phyloP scores from a whole-genome alignment of 2,888 invertebrate genomes.

The Alentia gelatinosa region DNA sequence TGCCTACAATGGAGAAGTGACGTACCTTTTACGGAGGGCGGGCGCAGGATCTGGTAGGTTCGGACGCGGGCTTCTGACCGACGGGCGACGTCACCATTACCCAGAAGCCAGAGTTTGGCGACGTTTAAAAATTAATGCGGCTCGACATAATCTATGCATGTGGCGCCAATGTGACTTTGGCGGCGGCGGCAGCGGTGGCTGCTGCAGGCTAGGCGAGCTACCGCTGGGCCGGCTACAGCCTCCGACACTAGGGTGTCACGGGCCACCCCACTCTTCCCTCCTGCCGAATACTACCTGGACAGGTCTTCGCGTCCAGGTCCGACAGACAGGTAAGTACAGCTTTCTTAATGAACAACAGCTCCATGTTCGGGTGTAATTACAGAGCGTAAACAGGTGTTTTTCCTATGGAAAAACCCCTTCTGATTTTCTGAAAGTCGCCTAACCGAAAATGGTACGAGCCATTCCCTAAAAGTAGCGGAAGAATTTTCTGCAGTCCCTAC shows the following conservation, averaged over 20 bases:
- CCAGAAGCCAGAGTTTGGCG: background rate
- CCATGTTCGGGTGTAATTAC: background rate
- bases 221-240: background rate
- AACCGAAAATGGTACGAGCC: too few relatives aligned
- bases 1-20: background rate
- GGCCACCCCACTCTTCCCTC: background rate
- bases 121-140: conserved; percentile 37
- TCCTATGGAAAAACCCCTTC: background rate
- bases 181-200: conserved; percentile 1
- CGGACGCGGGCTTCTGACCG: background rate
- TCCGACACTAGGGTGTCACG: background rate
- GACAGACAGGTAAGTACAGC: background rate
- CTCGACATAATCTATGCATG: conserved; percentile 43
- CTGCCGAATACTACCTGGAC: background rate
- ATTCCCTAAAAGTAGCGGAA: background rate
- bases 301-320: background rate
- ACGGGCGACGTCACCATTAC: conserved; percentile 27
- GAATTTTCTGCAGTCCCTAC: background rate
- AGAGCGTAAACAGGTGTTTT: background rate
- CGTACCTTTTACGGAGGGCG: conserved; percentile 1
- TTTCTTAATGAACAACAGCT: background rate
- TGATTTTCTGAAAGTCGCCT: too few relatives aligned
- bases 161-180: conserved; percentile 38
- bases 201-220: background rate
- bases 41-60: conserved; percentile 17